phyloP scores from a whole-genome alignment of 2,113 vertebrate genomes.

The Rattus rattus region DNA sequence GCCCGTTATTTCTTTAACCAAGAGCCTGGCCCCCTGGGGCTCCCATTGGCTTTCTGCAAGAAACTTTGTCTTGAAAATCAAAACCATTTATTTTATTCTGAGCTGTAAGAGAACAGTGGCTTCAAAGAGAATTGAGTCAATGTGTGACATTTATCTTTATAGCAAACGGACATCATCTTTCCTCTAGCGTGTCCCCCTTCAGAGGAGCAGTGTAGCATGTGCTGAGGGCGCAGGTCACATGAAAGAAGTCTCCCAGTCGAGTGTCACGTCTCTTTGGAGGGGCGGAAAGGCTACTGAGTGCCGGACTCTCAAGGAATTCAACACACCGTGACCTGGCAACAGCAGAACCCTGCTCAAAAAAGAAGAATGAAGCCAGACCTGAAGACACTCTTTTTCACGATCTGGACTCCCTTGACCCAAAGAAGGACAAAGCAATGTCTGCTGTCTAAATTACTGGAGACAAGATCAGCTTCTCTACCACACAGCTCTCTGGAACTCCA shows the following conservation, averaged over 20 bases:
- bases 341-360: constrained; percentile 63
- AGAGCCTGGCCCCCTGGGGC: constrained; percentile 43
- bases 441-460: constrained; percentile 70
- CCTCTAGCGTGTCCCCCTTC: constrained; percentile 61
- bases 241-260: constrained; percentile 65
- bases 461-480: constrained; percentile 44
- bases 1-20: constrained; percentile 33
- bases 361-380: constrained; percentile 61
- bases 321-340: constrained; percentile 56
- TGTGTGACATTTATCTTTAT: constrained; percentile 83
- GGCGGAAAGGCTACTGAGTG: constrained; percentile 34
- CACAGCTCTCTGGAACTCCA: constrained; percentile 50
- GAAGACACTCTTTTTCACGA: constrained; percentile 54
- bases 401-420: constrained; percentile 71
- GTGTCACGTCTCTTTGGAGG: constrained; percentile 60
- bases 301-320: constrained; percentile 71
- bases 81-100: constrained; percentile 75
- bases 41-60: constrained; percentile 56
- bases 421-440: constrained; percentile 75
- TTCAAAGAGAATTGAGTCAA: constrained; percentile 84
- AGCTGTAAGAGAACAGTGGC: constrained; percentile 65
- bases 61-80: constrained; percentile 78
- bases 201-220: constrained; percentile 61
- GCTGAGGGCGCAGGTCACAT: constrained; percentile 64
- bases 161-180: constrained; percentile 73